Evolutionary conservation across 2,888 invertebrate species (phyloP), one percentile per base, ranked within the genome.

Genomic region (Tenthredo notha): DNA sequence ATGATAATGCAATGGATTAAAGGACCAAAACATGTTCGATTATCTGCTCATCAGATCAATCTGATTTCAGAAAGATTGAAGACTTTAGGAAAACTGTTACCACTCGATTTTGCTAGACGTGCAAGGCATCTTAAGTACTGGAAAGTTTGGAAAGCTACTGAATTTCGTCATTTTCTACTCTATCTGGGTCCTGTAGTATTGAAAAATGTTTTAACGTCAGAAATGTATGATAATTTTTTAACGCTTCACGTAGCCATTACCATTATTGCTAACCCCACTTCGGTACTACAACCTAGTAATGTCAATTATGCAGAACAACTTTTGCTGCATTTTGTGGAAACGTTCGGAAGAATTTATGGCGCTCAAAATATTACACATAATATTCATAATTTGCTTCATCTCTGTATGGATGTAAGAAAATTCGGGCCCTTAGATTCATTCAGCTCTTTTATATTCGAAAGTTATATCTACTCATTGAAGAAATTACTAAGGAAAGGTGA

Each of bases 141-240:
- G 15, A 89, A 88, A 7, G 84, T 87, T n/a, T 91, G 89, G 89
- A 91, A 91, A 82, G 91, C 90, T 12, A 90, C 90, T 9, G 90
- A 91, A 86, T 90, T 88, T 58, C 50, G 90, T n/a, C 87, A 87
- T 40, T 88, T 91, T 85, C 72, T 91, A 10, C 78, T 90, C 40
- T 90, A 90, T 78, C 86, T 87, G 21, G 90, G 90, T 10, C 90
- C 89, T n/a, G 84, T 91, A 4, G 87, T 88, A 70, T 84, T 90
- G 10, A 86, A 86, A 86, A 58, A 80, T 3, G 47, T 85, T 47
- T 61, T 90, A 58, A 83, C 86, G 12, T 9, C 58, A 50, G 84
- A 86, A 10, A 85, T 86, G 25, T 90, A 88, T 72, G 61, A 86
- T 10, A 72, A 91, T 84, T 91, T 91, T 86, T 47, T 90, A 61